These are phyloP conservation scores for Poicephalus gulielmi DNA, from an alignment of 2,113 vertebrate genomes.

Conservation along the genomic window DNA sequence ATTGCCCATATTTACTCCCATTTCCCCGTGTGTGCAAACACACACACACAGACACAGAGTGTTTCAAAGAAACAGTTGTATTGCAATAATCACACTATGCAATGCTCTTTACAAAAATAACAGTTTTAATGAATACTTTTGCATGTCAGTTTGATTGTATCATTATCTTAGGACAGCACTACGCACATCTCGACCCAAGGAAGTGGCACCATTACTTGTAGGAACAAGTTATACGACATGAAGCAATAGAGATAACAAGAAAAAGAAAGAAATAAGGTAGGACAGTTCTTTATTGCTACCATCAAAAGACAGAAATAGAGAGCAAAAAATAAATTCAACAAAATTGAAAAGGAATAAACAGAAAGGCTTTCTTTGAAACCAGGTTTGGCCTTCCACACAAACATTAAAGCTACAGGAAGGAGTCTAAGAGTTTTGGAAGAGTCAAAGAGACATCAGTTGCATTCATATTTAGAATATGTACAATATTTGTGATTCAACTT, in stretches of 20 bases:
- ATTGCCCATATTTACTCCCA: neutral
- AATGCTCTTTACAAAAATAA: neutral
- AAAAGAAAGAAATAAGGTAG: neutral
- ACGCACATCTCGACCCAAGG: neutral
- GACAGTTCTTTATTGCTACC: neutral
- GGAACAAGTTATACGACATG: neutral
- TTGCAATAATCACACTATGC: neutral
- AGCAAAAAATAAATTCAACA: neutral
- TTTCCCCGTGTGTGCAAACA: neutral
- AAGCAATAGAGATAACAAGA: neutral
- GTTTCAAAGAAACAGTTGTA: neutral
- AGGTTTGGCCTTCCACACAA: neutral
- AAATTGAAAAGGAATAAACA: neutral
- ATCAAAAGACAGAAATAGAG: neutral
- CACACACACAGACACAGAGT: rapidly evolving
- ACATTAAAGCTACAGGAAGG: neutral
- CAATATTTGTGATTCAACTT: neutral
- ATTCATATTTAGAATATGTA: neutral
- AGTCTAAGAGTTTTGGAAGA: neutral
- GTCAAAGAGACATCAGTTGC: neutral
- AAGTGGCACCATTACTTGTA: neutral
- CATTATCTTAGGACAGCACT: neutral
- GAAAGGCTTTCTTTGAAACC: neutral
- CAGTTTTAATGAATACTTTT: neutral
- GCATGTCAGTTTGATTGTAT: neutral